Evolutionary conservation across 2,888 invertebrate species (phyloP).

Genomic region (Metopia argyrocephala): DNA sequence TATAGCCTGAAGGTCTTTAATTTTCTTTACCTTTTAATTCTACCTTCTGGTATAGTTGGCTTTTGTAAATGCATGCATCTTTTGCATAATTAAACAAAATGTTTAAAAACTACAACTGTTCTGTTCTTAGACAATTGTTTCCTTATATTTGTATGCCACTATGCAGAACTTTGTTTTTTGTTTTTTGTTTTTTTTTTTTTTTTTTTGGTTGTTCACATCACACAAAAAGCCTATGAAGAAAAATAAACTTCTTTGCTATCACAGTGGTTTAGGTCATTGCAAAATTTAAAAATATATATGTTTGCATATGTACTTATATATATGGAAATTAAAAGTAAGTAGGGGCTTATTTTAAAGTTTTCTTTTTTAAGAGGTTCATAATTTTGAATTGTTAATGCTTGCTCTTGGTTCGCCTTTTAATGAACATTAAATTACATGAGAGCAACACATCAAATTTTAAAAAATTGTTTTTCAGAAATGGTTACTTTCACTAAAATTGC

Average conservation of each 20-base stretch:
- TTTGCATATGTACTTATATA: no score
- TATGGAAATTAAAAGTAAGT: no score
- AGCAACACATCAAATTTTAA: no score
- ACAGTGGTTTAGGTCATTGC: constrained; percentile 18
- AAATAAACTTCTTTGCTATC: constrained; percentile 56
- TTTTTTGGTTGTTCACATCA: no score
- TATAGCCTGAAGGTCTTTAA: constrained; percentile 49
- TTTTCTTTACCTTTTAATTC: constrained; percentile 34
- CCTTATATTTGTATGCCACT: constrained; percentile 5
- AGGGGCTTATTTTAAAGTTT: no score
- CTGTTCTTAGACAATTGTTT: constrained; percentile 20
- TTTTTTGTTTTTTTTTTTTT: not conserved
- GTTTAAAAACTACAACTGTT: constrained; percentile 17
- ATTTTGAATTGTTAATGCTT: no score
- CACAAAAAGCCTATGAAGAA: constrained; percentile 57
- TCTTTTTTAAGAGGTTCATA: no score
- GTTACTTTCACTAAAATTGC: no score
- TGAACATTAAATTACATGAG: no score
- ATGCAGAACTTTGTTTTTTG: not conserved
- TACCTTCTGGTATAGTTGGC: constrained; percentile 1
- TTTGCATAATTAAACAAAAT: constrained; percentile 68
- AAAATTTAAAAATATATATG: no score
- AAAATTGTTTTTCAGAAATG: no score
- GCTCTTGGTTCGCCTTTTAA: no score
- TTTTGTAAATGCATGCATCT: constrained; percentile 51